Percentiles rank a stretch among this genome's conserved stretches.
Evolutionary conservation across 2,797 vertebrate species (phyloP).

Genomic region (Mus caroli): DNA sequence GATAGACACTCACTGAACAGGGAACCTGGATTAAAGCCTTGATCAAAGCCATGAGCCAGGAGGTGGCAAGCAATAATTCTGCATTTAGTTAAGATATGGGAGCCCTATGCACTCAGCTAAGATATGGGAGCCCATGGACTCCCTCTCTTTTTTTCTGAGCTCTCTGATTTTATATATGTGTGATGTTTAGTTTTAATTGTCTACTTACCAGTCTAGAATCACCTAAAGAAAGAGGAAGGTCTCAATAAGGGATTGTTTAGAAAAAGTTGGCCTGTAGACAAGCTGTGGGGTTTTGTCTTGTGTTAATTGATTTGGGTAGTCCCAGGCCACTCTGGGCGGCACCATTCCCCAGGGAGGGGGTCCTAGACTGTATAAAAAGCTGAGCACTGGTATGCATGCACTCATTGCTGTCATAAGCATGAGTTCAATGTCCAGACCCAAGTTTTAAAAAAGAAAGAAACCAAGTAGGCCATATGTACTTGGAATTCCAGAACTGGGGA

Average conservation of each 20-base stretch:
- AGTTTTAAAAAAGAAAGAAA: neutral
- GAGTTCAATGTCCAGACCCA: neutral
- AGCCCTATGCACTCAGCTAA: neutral
- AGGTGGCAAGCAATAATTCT: neutral
- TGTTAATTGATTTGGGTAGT: neutral
- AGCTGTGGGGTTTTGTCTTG: neutral
- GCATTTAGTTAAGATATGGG: neutral
- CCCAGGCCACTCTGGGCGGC: neutral
- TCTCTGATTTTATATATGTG: neutral
- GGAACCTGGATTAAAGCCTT: neutral
- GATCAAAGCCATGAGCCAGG: neutral
- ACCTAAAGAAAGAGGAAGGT: neutral
- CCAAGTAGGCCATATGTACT: neutral
- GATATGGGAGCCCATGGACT: neutral
- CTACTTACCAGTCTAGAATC: neutral
- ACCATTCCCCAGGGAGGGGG: neutral
- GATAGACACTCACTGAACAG: neutral
- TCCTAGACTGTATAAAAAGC: neutral
- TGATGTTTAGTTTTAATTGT: neutral
- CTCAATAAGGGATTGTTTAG: neutral
- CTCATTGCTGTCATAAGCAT: neutral
- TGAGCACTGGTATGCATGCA: neutral
- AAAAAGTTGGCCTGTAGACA: neutral
- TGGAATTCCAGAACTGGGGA: neutral
- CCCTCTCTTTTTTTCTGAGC: neutral